Percentiles rank a stretch among this genome's conserved stretches.
Evolutionary conservation across 2,113 vertebrate genomes (phyloP).

Genomic region (Anhinga rufa): DNA sequence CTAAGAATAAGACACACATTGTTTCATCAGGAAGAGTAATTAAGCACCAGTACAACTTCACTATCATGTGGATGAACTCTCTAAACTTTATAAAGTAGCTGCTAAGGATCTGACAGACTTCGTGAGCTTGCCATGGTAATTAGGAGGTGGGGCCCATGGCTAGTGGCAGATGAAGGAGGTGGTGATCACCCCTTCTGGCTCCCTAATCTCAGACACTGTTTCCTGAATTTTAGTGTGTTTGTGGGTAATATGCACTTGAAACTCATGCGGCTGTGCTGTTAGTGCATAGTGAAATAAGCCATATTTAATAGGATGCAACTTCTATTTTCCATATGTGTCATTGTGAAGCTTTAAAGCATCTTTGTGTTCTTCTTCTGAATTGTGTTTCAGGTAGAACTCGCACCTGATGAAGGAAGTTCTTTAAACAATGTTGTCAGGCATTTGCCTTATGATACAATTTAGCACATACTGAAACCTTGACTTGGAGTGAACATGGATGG

Average conservation of each 20-base stretch:
- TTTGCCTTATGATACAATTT: neutral
- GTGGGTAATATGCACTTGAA: neutral
- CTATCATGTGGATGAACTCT: neutral
- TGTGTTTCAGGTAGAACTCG: neutral
- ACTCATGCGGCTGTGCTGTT: neutral
- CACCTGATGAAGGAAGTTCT: neutral
- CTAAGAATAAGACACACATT: neutral
- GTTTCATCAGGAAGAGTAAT: neutral
- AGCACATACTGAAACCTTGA: neutral
- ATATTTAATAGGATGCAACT: neutral
- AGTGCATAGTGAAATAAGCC: neutral
- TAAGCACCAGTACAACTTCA: neutral
- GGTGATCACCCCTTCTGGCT: neutral
- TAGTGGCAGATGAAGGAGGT: neutral
- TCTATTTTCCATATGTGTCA: neutral
- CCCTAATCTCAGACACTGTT: neutral
- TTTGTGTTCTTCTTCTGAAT: neutral
- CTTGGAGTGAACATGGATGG: neutral
- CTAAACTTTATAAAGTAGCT: neutral
- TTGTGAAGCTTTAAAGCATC: neutral
- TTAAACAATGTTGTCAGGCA: neutral
- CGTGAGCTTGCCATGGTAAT: neutral
- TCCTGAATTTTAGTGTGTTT: neutral
- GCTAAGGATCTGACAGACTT: neutral
- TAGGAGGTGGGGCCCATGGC: accelerated